Conservation (phyloP, 2,888 invertebrate genomes). For the Mechanitis mazaeus region DNA sequence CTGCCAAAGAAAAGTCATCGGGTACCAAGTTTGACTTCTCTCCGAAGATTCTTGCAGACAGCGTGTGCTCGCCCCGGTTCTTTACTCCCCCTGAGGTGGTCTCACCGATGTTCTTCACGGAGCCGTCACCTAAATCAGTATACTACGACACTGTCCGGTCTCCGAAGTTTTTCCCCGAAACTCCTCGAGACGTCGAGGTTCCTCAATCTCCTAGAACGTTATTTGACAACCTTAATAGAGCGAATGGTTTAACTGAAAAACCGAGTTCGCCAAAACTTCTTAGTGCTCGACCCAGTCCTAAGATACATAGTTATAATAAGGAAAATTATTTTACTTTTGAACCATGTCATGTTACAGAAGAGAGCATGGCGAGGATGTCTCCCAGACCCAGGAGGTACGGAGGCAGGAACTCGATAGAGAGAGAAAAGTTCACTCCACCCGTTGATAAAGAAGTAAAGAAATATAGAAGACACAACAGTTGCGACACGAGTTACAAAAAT, state of each 20-base stretch:
- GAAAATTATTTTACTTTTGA: slow-evolving; percentile 71
- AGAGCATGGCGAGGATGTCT: slow-evolving; percentile 42
- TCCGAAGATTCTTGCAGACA: slow-evolving; percentile 59
- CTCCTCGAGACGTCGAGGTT: slow-evolving; percentile 55
- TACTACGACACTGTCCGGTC: slow-evolving; percentile 67
- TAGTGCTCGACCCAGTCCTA: slow-evolving; percentile 61
- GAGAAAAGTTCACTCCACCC: slow-evolving; percentile 62
- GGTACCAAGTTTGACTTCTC: slow-evolving; percentile 67
- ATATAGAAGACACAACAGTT: slow-evolving; percentile 65
- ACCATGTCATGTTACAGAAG: slow-evolving; percentile 43
- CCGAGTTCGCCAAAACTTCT: slow-evolving; percentile 50
- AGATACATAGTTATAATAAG: slow-evolving; percentile 63
- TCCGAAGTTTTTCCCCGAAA: slow-evolving; percentile 67
- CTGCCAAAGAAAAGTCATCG: slow-evolving; percentile 63
- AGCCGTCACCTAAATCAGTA: slow-evolving; percentile 66
- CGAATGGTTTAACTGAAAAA: slow-evolving; percentile 55
- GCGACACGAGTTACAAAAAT: slow-evolving; percentile 64
- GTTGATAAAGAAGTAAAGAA: slow-evolving; percentile 61
- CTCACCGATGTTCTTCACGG: slow-evolving; percentile 65
- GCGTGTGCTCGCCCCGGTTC: slow-evolving; percentile 60
- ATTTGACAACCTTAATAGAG: slow-evolving; percentile 55
- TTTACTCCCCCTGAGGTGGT: slow-evolving; percentile 68
- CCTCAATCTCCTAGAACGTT: slow-evolving; percentile 62
- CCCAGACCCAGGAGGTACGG: slow-evolving; percentile 59
- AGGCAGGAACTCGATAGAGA: slow-evolving; percentile 66